These are phyloP conservation scores for Myzus persicae DNA, from an alignment of 1,140 invertebrate genomes.

Conservation along the genomic window DNA sequence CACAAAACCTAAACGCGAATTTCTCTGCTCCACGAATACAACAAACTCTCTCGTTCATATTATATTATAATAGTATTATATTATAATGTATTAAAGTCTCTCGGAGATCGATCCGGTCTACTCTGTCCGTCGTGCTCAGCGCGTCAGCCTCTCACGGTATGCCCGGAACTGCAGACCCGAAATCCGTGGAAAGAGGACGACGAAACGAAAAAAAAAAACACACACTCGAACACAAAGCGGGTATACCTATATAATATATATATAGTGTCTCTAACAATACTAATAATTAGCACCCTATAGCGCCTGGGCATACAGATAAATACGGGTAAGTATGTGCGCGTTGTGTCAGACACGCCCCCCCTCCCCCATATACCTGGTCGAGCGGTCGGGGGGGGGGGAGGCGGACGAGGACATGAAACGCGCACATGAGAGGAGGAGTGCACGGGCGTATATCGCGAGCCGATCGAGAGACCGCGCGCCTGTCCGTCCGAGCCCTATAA, in stretches of 20 bases:
- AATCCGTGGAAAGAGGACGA: background rate
- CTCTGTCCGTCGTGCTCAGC: background rate
- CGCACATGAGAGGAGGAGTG: background rate
- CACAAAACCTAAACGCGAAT: no score
- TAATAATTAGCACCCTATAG: slow-evolving; percentile 35
- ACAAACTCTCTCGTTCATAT: background rate
- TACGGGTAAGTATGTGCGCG: background rate
- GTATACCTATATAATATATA: background rate
- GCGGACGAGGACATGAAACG: background rate
- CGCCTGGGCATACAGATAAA: background rate
- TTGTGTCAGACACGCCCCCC: background rate
- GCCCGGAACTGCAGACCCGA: background rate
- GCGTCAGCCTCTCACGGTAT: background rate
- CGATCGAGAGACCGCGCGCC: background rate
- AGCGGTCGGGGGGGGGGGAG: background rate
- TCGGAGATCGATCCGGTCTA: background rate
- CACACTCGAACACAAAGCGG: background rate
- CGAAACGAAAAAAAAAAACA: background rate
- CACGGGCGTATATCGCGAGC: background rate
- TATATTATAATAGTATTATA: background rate
- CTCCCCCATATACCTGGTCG: background rate
- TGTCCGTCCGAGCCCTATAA: background rate
- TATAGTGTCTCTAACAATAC: background rate
- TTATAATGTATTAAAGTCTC: background rate
- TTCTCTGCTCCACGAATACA: background rate